Evolutionary conservation across 1,140 invertebrate species (phyloP), one percentile per base, ranked within the genome.

Genomic region (Helicoverpa armigera): DNA sequence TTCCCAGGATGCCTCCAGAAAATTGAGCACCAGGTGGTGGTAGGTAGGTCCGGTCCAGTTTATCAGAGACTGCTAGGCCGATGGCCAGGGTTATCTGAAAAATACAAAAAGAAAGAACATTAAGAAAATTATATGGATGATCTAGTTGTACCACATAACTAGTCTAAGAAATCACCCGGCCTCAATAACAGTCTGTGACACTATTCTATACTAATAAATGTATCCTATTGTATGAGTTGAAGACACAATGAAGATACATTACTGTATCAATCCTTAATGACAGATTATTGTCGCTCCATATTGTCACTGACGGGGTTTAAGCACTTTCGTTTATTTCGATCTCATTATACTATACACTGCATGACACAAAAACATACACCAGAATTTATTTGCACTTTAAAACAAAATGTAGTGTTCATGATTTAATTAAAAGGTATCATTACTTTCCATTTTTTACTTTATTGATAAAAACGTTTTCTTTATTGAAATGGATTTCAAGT

Each of bases 31-130:
- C 85, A 31, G 87, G 84, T 67, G 91, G 91, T 79, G 91, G 90
- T 72, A 93, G 86, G 76, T 93, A 93, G 0, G 84, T 81, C 29
- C 88, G 82, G 77, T 91, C 86, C 51, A 93, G 74, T 74, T 92
- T 93, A 4, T 90, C 90, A 10, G 83, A 76, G 9, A 53, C 58
- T n/a, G 78, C 72, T 31, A 89, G 83, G 61, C 84, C 81, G 54
- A 89, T 67, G 35, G 70, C 83, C 60, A 83, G 82, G 9, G 83
- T 43, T 16, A 89, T 72, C 89, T 90, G 83, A 88, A 90, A 70
- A 51, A 76, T 77, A n/a, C 61, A n/a, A 35, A n/a, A 29, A 5
- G 31, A 51, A 14, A 3, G 48, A 16, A 16, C 61, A 35, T 43
- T 43, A 43, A 43, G 5, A 54, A 11, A 54, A 54, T 13, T n/a